phyloP scores from a whole-genome alignment of 2,113 vertebrate species.

The Sterrhoptilus dennistouni region DNA sequence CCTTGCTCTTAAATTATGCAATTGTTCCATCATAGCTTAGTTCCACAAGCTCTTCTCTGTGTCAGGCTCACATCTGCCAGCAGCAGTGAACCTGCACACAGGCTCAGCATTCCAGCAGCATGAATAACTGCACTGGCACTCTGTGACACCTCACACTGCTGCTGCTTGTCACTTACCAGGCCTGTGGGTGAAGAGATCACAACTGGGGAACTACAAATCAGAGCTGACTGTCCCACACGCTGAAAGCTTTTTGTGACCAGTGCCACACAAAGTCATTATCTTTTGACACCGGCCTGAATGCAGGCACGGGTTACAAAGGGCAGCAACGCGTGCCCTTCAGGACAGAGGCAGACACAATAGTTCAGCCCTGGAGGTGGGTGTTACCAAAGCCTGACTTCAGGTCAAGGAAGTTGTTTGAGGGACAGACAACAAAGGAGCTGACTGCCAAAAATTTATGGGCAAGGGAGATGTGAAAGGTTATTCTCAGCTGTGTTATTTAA shows the following conservation, averaged over 20 bases:
- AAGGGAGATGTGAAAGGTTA: background rate
- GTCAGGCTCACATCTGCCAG: background rate
- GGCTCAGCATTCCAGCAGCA: too few relatives aligned
- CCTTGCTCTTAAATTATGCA: background rate
- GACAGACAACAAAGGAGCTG: background rate
- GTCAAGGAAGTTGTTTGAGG: background rate
- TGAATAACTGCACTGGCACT: background rate
- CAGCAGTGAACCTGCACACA: fast-evolving
- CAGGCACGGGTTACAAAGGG: background rate
- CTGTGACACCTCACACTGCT: background rate
- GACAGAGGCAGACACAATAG: background rate
- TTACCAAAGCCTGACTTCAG: background rate
- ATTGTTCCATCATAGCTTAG: background rate
- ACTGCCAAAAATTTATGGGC: background rate
- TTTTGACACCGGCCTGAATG: background rate
- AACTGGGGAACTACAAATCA: background rate
- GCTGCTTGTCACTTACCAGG: background rate
- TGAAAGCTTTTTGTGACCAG: background rate
- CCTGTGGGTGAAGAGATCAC: background rate
- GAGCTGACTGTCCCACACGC: fast-evolving
- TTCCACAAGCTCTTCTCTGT: background rate
- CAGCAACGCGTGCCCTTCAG: background rate
- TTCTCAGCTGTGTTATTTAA: background rate
- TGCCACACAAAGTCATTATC: background rate
- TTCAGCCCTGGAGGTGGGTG: background rate